A percentile compares a stretch with the other conserved stretches of the same genome.
These are phyloP conservation scores for Eucriotettix oculatus DNA, from an alignment of 2,888 invertebrate genomes.

Conservation along the genomic window DNA sequence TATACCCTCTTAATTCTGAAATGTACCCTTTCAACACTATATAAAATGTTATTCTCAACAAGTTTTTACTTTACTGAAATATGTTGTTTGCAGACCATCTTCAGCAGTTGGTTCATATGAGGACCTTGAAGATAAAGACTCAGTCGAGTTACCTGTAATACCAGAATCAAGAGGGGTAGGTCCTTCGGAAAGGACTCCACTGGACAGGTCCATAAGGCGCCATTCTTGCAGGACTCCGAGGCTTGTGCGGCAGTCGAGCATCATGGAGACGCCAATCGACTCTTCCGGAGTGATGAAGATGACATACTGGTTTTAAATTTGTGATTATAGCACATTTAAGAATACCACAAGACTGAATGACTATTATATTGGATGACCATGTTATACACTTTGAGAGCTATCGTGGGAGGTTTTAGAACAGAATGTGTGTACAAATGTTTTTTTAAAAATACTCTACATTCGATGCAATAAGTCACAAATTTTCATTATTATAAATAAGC, in stretches of 20 bases:
- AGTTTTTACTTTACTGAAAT: no score
- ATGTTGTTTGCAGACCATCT: conserved; percentile 31
- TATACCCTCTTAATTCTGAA: no score
- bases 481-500: no score
- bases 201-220: conserved; percentile 4
- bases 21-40: no score
- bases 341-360: neutral
- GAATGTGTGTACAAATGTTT: no score
- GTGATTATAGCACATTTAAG: neutral
- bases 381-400: no score
- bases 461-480: no score
- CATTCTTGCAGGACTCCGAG: conserved; percentile 41
- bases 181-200: conserved; percentile 8
- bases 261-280: conserved; percentile 66
- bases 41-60: no score
- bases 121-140: conserved; percentile 44
- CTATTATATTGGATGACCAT: neutral
- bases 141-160: conserved; percentile 23
- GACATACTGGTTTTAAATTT: conserved; percentile 65
- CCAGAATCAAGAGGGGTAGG: conserved; percentile 8
- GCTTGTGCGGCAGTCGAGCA: conserved; percentile 60
- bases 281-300: conserved; percentile 65
- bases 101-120: conserved; percentile 48
- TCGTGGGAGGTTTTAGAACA: no score
- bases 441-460: no score